phyloP scores from a whole-genome alignment of 2,113 vertebrate genomes.

The Cebus imitator region DNA sequence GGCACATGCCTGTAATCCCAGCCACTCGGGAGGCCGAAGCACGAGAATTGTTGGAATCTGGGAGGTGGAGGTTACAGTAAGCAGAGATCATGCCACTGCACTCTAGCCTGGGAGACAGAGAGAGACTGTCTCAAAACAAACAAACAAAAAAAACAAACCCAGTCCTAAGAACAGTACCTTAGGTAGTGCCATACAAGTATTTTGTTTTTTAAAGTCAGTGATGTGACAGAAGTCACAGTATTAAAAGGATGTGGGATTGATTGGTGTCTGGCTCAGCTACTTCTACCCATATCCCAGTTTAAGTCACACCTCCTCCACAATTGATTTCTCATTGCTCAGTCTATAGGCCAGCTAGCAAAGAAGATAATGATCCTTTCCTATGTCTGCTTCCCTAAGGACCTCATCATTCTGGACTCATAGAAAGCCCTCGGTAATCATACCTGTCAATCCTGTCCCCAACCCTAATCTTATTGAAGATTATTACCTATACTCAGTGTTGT shows the following conservation, averaged over 20 bases:
- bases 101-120: too few relatives aligned
- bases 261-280: neutral
- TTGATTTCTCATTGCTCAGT: neutral
- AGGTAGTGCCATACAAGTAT: neutral
- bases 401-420: neutral
- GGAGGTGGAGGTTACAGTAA: too few relatives aligned
- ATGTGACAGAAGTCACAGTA: neutral
- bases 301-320: fast-evolving
- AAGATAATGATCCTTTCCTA: neutral
- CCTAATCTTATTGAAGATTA: neutral
- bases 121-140: too few relatives aligned
- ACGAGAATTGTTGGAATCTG: too few relatives aligned
- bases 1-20: too few relatives aligned
- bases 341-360: neutral
- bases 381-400: neutral
- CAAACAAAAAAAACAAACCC: neutral
- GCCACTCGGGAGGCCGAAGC: too few relatives aligned
- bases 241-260: neutral
- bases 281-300: neutral
- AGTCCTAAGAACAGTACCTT: neutral
- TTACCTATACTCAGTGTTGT: neutral
- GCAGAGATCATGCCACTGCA: too few relatives aligned
- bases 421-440: neutral
- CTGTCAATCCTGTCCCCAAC: neutral
- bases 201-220: neutral